Conservation (phyloP, 35 echinoderm and acorn worm species). For the Apostichopus japonicus region DNA sequence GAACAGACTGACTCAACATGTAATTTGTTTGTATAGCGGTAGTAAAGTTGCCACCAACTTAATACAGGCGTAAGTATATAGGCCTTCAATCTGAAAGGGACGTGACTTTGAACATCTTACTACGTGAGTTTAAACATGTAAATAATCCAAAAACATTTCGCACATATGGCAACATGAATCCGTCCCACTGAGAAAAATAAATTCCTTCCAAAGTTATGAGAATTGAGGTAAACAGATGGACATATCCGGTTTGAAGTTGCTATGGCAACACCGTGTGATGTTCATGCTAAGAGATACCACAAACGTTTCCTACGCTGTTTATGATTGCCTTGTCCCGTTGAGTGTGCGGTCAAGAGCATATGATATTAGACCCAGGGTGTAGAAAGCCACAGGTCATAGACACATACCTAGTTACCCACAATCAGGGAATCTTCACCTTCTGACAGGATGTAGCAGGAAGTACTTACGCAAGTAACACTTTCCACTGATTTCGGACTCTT, state of each 20-base stretch:
- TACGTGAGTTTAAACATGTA: too few species aligned
- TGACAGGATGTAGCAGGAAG: too few species aligned
- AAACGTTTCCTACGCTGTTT: conserved; percentile 20
- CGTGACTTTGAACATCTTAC: too few species aligned
- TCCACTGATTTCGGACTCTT: too few species aligned
- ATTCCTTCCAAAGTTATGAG: neutral
- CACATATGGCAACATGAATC: conserved; percentile 9
- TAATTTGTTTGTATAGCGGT: too few species aligned
- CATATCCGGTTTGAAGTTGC: conserved; percentile 38
- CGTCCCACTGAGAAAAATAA: neutral
- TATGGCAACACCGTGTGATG: neutral
- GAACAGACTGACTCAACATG: too few species aligned
- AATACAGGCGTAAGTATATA: too few species aligned
- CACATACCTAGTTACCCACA: conserved; percentile 22
- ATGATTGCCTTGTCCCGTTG: conserved; percentile 19
- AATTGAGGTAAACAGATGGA: neutral
- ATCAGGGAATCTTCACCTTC: neutral
- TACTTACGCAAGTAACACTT: too few species aligned
- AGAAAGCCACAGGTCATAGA: conserved; percentile 37
- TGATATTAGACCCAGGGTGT: conserved; percentile 20
- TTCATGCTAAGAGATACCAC: conserved; percentile 28
- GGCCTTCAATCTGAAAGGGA: too few species aligned
- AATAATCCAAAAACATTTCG: neutral
- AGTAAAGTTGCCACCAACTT: too few species aligned
- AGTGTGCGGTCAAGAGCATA: conserved; percentile 35